phyloP scores from a whole-genome alignment of 2,888 invertebrate species.

The Diogma glabrata region DNA sequence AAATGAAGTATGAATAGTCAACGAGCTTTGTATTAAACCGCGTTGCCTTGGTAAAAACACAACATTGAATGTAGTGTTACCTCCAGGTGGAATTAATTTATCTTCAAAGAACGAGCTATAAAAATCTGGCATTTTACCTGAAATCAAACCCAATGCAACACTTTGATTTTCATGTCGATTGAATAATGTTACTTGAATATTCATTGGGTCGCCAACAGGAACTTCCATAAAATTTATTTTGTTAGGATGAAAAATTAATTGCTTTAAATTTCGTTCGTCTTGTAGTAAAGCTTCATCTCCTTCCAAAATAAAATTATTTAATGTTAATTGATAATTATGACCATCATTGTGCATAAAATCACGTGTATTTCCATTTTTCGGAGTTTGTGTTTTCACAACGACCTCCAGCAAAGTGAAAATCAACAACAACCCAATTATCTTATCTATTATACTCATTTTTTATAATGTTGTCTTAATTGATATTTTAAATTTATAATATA shows the following conservation, averaged over 20 bases:
- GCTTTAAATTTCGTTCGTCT: not conserved
- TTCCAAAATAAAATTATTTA: not conserved
- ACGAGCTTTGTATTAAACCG: constrained; percentile 73
- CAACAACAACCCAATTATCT: constrained; percentile 6
- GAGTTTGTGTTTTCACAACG: constrained; percentile 8
- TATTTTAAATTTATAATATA: too few relatives aligned
- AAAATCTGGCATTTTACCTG: constrained; percentile 89
- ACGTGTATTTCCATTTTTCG: constrained; percentile 9
- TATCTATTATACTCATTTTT: not conserved
- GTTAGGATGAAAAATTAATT: constrained; percentile 7
- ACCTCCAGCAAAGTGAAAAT: constrained; percentile 7
- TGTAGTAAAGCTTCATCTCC: not conserved
- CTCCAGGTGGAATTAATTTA: constrained; percentile 84
- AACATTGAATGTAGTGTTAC: constrained; percentile 91
- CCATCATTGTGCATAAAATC: constrained; percentile 2
- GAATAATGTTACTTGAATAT: constrained; percentile 73
- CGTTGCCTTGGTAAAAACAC: constrained; percentile 89
- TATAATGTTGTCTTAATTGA: not conserved
- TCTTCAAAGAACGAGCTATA: constrained; percentile 95
- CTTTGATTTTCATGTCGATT: constrained; percentile 79
- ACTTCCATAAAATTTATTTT: constrained; percentile 1
- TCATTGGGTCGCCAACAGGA: constrained; percentile 73
- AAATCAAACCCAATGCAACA: constrained; percentile 85
- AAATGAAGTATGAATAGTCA: constrained; percentile 89
- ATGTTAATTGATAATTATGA: constrained; percentile 2